phyloP scores from a whole-genome alignment of 1,140 invertebrate genomes.

The Pristionchus pacificus region DNA sequence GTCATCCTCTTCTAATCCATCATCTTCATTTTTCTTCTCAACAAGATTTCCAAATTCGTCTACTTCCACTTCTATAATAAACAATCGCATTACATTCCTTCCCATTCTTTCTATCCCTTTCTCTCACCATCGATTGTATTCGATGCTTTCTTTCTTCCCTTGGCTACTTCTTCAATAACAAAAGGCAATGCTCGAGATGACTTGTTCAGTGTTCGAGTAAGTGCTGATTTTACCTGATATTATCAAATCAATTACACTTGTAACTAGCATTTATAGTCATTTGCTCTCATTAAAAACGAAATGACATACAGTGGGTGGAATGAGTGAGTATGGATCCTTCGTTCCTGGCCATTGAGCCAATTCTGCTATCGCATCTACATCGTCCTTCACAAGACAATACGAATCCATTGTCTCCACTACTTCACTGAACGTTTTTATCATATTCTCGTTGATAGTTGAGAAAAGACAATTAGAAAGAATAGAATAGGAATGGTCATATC shows the following conservation, averaged over 20 bases:
- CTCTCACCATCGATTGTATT: too few relatives aligned
- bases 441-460: neutral
- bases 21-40: constrained; percentile 25
- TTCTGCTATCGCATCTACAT: constrained; percentile 81
- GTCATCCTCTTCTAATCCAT: constrained; percentile 14
- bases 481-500: neutral
- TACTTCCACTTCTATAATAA: constrained; percentile 25
- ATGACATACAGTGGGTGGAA: constrained; percentile 19
- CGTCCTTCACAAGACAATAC: constrained; percentile 82
- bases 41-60: constrained; percentile 27
- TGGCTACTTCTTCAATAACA: constrained; percentile 63
- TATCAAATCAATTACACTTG: neutral
- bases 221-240: constrained; percentile 76
- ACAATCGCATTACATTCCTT: neutral
- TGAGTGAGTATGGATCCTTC: constrained; percentile 25
- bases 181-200: constrained; percentile 71
- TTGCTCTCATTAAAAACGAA: neutral
- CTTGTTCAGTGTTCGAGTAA: constrained; percentile 88
- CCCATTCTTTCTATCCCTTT: neutral
- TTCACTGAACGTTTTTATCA: constrained; percentile 60
- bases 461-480: neutral
- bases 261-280: neutral
- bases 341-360: constrained; percentile 65
- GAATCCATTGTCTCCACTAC: constrained; percentile 72
- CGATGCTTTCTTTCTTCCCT: constrained; percentile 53